Conservation (phyloP, 2,888 invertebrate species). For the Chrysomela aeneicollis region DNA sequence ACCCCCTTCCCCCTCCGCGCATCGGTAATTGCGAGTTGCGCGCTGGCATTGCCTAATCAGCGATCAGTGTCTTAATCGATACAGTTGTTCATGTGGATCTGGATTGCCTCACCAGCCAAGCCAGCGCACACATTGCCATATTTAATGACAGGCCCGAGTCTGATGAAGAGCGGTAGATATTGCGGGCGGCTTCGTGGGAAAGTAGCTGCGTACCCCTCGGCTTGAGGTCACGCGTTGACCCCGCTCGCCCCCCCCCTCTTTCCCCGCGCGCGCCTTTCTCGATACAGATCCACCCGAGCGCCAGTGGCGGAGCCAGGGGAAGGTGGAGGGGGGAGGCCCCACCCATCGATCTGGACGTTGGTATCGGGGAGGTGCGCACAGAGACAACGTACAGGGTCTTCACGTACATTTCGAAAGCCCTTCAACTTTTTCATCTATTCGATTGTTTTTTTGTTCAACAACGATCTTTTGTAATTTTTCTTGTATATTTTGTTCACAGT, state of each 20-base stretch:
- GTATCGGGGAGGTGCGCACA: too few species aligned
- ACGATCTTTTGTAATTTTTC: too few species aligned
- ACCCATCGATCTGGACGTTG: background rate
- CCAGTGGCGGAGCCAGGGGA: background rate
- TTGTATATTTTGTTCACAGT: too few species aligned
- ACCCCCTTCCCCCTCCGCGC: background rate
- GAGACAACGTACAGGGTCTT: too few species aligned
- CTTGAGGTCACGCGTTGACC: conserved; percentile 63
- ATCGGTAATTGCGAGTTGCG: conserved; percentile 8
- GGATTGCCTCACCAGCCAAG: conserved; percentile 48
- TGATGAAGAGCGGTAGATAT: conserved; percentile 63
- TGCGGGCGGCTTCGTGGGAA: conserved; percentile 64
- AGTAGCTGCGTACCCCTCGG: conserved; percentile 63
- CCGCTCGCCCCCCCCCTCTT: conserved; percentile 51
- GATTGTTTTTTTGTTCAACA: too few species aligned
- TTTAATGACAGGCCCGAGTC: conserved; percentile 62
- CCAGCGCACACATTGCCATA: conserved; percentile 60
- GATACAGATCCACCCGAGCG: conserved; percentile 59
- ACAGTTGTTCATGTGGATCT: conserved; percentile 55
- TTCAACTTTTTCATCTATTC: too few species aligned
- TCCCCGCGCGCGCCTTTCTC: conserved; percentile 51
- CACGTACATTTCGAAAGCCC: too few species aligned
- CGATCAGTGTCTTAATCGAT: conserved; percentile 55
- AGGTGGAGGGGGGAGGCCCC: background rate
- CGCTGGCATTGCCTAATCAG: conserved; percentile 41